Conservation (phyloP, 2,797 vertebrate genomes). For the Acipenser ruthenus region DNA sequence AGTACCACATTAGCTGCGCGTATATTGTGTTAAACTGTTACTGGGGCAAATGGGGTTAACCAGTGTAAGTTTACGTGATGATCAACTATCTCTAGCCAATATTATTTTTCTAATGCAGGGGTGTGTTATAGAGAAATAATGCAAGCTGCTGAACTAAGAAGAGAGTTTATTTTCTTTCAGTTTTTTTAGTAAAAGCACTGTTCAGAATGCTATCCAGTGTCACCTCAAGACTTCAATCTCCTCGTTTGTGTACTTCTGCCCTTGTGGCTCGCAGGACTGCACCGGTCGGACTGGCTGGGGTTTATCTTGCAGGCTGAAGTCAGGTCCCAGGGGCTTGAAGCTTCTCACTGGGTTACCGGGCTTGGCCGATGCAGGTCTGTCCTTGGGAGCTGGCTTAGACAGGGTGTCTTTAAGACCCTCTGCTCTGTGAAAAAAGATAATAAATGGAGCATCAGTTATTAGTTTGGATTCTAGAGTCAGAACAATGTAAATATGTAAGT, state of each 20-base stretch:
- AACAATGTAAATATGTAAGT: too few relatives aligned
- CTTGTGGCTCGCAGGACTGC: conserved; percentile 78
- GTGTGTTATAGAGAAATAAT: too few relatives aligned
- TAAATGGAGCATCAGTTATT: too few relatives aligned
- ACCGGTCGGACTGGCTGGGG: conserved; percentile 68
- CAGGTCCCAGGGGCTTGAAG: conserved; percentile 80
- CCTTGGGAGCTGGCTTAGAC: conserved; percentile 64
- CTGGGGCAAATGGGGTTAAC: too few relatives aligned
- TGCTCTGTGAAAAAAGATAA: conserved; percentile 56
- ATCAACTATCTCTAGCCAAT: too few relatives aligned
- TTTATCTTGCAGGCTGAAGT: conserved; percentile 78
- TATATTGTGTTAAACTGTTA: too few relatives aligned
- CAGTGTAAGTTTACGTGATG: too few relatives aligned
- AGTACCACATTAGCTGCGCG: too few relatives aligned
- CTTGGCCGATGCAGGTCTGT: conserved; percentile 55
- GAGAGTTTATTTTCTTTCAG: too few relatives aligned
- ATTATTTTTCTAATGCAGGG: too few relatives aligned
- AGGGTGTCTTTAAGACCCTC: conserved; percentile 84
- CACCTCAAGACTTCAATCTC: conserved; percentile 97
- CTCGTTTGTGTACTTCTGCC: conserved; percentile 82
- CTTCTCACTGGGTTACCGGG: conserved; percentile 61
- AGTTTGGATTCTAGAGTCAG: too few relatives aligned
- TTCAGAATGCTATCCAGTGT: conserved; percentile 11
- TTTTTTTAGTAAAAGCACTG: not conserved
- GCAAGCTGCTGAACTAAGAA: not conserved